Evolutionary conservation across 2,113 vertebrate species (phyloP).

Genomic region (Engraulis encrasicolus): DNA sequence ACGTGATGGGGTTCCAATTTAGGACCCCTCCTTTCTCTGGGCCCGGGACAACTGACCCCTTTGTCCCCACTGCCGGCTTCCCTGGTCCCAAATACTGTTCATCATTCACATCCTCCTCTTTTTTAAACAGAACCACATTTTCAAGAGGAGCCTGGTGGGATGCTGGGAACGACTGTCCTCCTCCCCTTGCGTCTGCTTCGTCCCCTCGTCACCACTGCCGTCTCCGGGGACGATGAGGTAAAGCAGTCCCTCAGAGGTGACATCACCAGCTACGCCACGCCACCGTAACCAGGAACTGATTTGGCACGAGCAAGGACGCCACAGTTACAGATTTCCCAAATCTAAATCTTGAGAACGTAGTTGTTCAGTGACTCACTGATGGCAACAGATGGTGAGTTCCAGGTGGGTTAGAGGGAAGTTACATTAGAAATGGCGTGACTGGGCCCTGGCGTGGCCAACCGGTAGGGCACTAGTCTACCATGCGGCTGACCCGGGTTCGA

Average conservation of each 20-base stretch:
- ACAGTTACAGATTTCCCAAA: background rate
- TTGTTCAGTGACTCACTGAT: background rate
- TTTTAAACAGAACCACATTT: constrained; percentile 75
- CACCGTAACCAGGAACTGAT: background rate
- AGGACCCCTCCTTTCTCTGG: no score
- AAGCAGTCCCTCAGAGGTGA: background rate
- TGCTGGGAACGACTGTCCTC: constrained; percentile 61
- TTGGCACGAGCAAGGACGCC: background rate
- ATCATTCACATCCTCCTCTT: constrained; percentile 27
- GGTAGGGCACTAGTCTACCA: no score
- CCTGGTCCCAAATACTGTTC: constrained; percentile 21
- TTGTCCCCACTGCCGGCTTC: no score
- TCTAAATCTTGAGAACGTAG: background rate
- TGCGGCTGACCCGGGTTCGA: no score
- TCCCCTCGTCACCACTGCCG: constrained; percentile 24
- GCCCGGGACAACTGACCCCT: no score
- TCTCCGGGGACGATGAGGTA: background rate
- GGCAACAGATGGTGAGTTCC: background rate
- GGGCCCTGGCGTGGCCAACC: no score
- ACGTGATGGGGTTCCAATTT: no score
- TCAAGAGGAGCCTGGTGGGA: constrained; percentile 48
- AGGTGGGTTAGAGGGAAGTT: background rate
- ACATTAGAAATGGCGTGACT: background rate
- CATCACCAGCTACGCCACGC: no score
- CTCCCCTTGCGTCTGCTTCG: constrained; percentile 15